These are phyloP conservation scores for Pionites leucogaster DNA, from an alignment of 2,113 vertebrate genomes.

Conservation along the genomic window DNA sequence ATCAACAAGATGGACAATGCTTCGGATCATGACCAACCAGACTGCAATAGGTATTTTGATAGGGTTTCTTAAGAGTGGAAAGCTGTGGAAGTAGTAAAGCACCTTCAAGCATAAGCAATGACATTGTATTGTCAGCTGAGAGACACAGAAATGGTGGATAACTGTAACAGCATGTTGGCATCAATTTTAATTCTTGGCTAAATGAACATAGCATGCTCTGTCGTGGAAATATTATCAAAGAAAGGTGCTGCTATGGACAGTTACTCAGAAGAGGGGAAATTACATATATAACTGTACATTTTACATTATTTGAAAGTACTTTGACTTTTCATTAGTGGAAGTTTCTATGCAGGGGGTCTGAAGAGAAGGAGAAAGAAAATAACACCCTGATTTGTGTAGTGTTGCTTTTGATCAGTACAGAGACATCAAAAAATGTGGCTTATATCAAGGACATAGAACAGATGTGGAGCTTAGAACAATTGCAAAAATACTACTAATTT, in stretches of 20 bases:
- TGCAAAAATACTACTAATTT: neutral
- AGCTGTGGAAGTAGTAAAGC: neutral
- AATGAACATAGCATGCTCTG: neutral
- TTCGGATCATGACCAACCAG: neutral
- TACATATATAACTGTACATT: neutral
- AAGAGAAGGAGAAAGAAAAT: neutral
- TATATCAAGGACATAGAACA: neutral
- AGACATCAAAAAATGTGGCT: neutral
- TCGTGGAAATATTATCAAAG: neutral
- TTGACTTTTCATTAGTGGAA: neutral
- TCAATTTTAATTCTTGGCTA: neutral
- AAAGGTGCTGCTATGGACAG: neutral
- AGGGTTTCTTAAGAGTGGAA: neutral
- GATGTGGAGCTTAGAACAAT: neutral
- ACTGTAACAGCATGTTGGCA: neutral
- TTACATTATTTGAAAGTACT: neutral
- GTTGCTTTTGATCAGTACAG: neutral
- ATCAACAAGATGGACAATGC: neutral
- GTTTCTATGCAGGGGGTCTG: neutral
- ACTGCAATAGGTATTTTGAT: neutral
- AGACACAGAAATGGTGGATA: neutral
- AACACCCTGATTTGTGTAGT: accelerated
- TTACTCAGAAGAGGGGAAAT: neutral
- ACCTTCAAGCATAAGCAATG: neutral
- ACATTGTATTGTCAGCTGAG: neutral